Evolutionary conservation across 2,888 invertebrate species (phyloP), one percentile per base, ranked within the genome.

Genomic region (Stenchaetothrips biformis): DNA sequence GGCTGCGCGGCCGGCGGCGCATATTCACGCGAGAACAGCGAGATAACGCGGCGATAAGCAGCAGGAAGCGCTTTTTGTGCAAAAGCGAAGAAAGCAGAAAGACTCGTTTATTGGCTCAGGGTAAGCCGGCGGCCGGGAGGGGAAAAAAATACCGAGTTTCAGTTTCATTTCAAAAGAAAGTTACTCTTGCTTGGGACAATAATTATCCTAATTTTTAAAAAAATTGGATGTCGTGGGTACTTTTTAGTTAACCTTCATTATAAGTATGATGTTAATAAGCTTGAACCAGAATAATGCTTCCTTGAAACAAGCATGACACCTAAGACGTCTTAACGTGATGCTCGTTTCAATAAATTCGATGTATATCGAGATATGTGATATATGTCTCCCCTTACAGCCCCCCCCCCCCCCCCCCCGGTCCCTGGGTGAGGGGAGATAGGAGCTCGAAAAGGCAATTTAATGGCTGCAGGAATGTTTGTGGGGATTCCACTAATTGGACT

Each of bases 401-500:
- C 16, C n/a, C n/a, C 53, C 6, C 53, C 18, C 53, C 53, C 8
- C 53, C 53, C 13, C n/a, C n/a, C n/a, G n/a, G n/a, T n/a, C n/a
- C n/a, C n/a, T 59, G 59, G 11, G 67, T 25, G 67, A 6, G 7
- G 7, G 6, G 67, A 74, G 67, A 21, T 21, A 74, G 4, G 67
- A 13, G 53, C 53, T 53, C 53, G 53, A 13, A 53, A 18, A 53
- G 53, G 9, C 25, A 74, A 74, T 74, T 74, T 74, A 74, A 74
- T 74, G 67, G 67, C 67, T 74, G 67, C 25, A 21, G 25, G 67
- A 74, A 74, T 74, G 67, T 74, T 74, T 74, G 67, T 74, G 21
- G 67, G 25, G 2, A 74, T 74, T 74, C 67, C 67, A 74, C 67
- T 74, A 74, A 74, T 74, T 74, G 67, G 67, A 74, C 25, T 74